Evolutionary conservation across 2,888 invertebrate genomes (phyloP).

Genomic region (Meloe dianella): DNA sequence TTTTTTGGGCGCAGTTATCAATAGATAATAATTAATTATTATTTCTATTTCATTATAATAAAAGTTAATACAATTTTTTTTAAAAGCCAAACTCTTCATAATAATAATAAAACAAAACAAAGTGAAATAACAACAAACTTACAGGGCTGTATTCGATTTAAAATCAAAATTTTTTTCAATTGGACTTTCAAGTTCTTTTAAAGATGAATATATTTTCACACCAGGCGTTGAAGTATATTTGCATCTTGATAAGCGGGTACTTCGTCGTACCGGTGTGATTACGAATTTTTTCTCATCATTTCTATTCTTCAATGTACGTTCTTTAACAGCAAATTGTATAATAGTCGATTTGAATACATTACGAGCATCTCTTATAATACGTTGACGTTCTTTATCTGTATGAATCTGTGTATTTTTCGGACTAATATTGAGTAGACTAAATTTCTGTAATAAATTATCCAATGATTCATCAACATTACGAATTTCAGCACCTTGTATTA

Average conservation of each 20-base stretch:
- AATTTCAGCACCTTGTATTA: no score
- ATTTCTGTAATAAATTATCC: no score
- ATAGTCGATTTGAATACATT: slow-evolving; percentile 67
- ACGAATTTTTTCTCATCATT: slow-evolving; percentile 47
- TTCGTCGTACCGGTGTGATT: slow-evolving; percentile 63
- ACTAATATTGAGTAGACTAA: no score
- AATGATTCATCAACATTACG: no score
- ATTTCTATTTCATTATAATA: no score
- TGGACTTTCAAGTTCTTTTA: slow-evolving; percentile 40
- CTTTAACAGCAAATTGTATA: slow-evolving; percentile 65
- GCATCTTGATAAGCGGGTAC: slow-evolving; percentile 54
- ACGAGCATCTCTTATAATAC: slow-evolving; percentile 61
- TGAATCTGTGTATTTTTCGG: no score
- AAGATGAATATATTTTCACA: slow-evolving; percentile 42
- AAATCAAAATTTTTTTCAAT: slow-evolving; percentile 37
- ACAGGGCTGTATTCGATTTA: slow-evolving; percentile 38
- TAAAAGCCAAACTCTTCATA: no score
- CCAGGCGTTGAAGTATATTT: slow-evolving; percentile 44
- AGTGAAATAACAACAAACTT: background rate
- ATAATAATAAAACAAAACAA: no score
- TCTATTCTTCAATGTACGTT: slow-evolving; percentile 44
- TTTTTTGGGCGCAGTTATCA: no score
- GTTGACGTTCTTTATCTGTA: slow-evolving; percentile 50
- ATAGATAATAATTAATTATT: no score
- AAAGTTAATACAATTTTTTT: no score